Evolutionary conservation across 1,140 invertebrate genomes (phyloP).

Genomic region (Alviniconcha marisindica): DNA sequence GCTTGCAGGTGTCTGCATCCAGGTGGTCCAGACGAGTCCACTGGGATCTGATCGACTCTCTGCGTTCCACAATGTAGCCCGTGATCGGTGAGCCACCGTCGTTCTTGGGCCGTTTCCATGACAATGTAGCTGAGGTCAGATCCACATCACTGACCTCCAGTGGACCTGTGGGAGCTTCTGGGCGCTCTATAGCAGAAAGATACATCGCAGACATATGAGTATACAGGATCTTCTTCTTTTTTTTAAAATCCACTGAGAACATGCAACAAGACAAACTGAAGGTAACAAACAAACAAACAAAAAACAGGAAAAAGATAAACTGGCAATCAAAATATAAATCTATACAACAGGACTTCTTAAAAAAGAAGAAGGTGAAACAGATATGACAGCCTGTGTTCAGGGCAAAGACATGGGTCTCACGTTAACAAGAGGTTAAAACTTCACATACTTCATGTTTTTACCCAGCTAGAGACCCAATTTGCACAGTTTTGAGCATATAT

Average conservation of each 20-base stretch:
- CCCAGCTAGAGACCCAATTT: no score
- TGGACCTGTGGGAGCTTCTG: constrained; percentile 61
- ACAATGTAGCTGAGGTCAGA: constrained; percentile 91
- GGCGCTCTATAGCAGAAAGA: constrained; percentile 52
- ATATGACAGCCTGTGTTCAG: no score
- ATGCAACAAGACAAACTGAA: not conserved
- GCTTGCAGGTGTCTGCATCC: constrained; percentile 40
- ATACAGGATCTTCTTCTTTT: not conserved
- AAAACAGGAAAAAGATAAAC: no score
- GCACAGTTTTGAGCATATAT: no score
- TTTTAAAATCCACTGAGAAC: not conserved
- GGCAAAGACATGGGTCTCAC: no score
- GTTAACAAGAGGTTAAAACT: no score
- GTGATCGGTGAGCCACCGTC: constrained; percentile 93
- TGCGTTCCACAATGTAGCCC: constrained; percentile 94
- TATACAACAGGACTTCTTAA: no score
- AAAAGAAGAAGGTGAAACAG: no score
- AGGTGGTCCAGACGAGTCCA: constrained; percentile 52
- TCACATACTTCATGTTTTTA: no score
- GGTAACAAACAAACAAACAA: no score
- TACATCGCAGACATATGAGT: not conserved
- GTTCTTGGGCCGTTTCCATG: constrained; percentile 91
- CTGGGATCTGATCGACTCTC: constrained; percentile 81
- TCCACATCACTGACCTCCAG: constrained; percentile 93
- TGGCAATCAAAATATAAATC: no score